Base-by-base conservation (phyloP, 1,140 invertebrate genomes). In the Drosophila parabipectinata region DNA sequence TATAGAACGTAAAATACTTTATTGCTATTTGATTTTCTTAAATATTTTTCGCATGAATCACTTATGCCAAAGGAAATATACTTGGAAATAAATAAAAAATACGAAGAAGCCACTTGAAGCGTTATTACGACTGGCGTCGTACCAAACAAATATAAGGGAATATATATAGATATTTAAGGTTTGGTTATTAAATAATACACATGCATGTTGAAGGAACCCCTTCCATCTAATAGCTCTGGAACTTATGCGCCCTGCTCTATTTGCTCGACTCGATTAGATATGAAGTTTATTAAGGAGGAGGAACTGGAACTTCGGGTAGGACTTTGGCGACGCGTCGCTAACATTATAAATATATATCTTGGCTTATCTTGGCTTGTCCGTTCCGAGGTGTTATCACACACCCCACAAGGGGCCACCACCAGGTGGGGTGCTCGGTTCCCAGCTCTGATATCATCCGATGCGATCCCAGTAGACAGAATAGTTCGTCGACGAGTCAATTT, bases 191-290 rank as follows among this genome's bases (percentile, higher is more conserved):
- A 71, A 71, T 71, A 71, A 71, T 34, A 69, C 64, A 24, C 10
- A 50, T 37, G 54, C 51, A 39, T 56, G 64, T 57, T 30, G 59
- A 24, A 32, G 50, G 62, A 53, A 76, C 83, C 83, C 78, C 74
- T 83, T 74, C 60, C 54, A 59, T 61, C 48, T 53, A 62, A 60
- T 67, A 79, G 72, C 62, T 77, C 56, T 32, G 61, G 37, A 67
- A 61, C 64, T 76, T 75, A 71, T 75, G 52, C 58, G 50, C 50
- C 64, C 18, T 55, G 45, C 71, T 74, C 66, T 85, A 77, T 85
- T 85, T 85, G 51, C 75, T 64, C 48, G 66, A 3, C 59, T 66
- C 39, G 82, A 87, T 87, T 78, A 87, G 82, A 87, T 87, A 88
- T 69, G 69, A 48, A 9, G 24, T 59, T 63, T 41, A 28, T 14